Conservation (phyloP, 1,140 invertebrate species). For the Drosophila burlai region DNA sequence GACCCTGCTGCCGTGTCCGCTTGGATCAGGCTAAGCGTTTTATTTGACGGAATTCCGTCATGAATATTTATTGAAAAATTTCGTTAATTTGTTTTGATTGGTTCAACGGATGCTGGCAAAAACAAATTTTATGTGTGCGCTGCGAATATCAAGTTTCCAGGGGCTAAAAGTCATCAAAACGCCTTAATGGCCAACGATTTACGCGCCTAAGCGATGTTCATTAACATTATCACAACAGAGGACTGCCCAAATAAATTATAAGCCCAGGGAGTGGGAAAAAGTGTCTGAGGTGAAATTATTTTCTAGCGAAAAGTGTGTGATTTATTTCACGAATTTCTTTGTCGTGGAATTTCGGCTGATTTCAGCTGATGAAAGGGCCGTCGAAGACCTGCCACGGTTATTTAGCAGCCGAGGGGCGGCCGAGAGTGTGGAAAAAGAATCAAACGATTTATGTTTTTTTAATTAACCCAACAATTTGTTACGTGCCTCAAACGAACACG, state of each 20-base stretch:
- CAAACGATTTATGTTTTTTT: slow-evolving; percentile 85
- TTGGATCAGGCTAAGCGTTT: slow-evolving; percentile 15
- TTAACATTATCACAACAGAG: slow-evolving; percentile 56
- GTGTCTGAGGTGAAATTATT: slow-evolving; percentile 52
- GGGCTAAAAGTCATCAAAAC: slow-evolving; percentile 45
- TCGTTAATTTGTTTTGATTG: slow-evolving; percentile 73
- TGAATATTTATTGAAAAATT: slow-evolving; percentile 70
- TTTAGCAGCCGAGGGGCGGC: slow-evolving; percentile 38
- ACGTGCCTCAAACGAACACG: slow-evolving; percentile 78
- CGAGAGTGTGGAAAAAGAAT: slow-evolving; percentile 56
- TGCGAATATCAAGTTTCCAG: slow-evolving; percentile 54
- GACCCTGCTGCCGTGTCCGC: slow-evolving; percentile 10
- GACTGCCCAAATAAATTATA: slow-evolving; percentile 25
- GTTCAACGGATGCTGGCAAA: slow-evolving; percentile 50
- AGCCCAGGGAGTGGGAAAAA: slow-evolving; percentile 17
- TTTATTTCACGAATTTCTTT: slow-evolving; percentile 47
- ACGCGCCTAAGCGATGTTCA: slow-evolving; percentile 48
- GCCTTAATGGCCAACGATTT: slow-evolving; percentile 54
- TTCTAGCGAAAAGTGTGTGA: slow-evolving; percentile 38
- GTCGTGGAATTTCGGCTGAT: slow-evolving; percentile 48
- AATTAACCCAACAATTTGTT: slow-evolving; percentile 85
- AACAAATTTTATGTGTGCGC: slow-evolving; percentile 30
- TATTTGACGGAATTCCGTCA: slow-evolving; percentile 62
- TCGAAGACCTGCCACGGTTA: slow-evolving; percentile 59
- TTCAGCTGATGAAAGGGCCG: slow-evolving; percentile 70